Conservation (phyloP, 2,113 vertebrate species). For the Sinocyclocheilus rhinocerous region DNA sequence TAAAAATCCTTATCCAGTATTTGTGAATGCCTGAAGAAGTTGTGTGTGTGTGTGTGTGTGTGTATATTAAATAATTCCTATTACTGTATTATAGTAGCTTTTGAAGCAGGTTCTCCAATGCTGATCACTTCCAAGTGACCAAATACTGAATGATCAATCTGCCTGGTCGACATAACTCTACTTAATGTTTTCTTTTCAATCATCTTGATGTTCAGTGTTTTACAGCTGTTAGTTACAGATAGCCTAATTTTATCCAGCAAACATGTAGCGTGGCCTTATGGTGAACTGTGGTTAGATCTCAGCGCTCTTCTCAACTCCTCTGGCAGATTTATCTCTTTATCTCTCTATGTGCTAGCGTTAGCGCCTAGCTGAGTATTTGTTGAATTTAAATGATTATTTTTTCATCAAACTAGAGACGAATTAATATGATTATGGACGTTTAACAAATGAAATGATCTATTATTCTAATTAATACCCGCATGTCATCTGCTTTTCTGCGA, state of each 20-base stretch:
- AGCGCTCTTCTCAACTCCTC: background rate
- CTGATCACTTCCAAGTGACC: no score
- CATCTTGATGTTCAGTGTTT: no score
- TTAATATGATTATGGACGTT: background rate
- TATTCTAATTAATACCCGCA: background rate
- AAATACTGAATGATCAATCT: no score
- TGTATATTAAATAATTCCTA: no score
- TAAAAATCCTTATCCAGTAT: no score
- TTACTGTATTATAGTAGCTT: background rate
- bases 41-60: no score
- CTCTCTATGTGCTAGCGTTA: conserved; percentile 38
- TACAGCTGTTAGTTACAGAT: no score
- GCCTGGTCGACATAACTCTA: no score
- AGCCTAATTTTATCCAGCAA: no score
- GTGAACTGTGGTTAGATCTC: background rate
- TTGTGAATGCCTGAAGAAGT: no score
- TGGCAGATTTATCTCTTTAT: conserved; percentile 7
- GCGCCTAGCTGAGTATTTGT: conserved; percentile 6
- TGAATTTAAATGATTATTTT: conserved; percentile 1
- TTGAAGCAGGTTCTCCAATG: background rate
- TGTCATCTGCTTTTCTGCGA: conserved; percentile 10
- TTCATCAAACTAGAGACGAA: background rate
- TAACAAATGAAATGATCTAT: background rate
- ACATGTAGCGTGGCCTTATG: background rate
- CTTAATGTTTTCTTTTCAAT: no score